Percentiles rank a stretch among this genome's conserved stretches.
phyloP scores from a whole-genome alignment of 2,888 invertebrate species.

The Allacma fusca region DNA sequence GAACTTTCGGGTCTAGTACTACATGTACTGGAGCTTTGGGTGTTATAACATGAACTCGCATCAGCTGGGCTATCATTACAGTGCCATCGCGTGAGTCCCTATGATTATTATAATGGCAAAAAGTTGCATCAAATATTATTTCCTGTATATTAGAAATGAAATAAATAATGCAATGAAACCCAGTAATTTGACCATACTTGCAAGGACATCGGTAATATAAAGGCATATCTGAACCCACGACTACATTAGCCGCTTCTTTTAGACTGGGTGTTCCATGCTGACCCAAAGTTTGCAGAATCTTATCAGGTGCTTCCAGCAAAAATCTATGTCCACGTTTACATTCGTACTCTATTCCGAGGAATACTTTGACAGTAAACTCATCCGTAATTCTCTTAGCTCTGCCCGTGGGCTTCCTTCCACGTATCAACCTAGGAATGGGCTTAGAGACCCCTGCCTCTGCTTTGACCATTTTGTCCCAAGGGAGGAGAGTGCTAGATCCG shows the following conservation, averaged over 20 bases:
- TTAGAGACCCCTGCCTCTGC: conserved; percentile 56
- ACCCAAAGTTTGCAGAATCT: conserved; percentile 78
- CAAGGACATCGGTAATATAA: conserved; percentile 86
- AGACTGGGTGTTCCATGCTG: conserved; percentile 73
- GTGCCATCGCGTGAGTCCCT: conserved; percentile 26
- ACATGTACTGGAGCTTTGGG: conserved; percentile 93
- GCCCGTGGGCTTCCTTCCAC: conserved; percentile 47
- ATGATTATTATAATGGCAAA: no score
- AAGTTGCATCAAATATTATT: no score
- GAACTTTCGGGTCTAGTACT: conserved; percentile 80
- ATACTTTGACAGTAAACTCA: conserved; percentile 76
- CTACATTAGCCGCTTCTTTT: conserved; percentile 61
- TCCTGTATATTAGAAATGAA: no score
- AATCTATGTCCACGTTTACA: conserved; percentile 97
- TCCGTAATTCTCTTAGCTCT: conserved; percentile 62
- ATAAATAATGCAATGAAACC: no score
- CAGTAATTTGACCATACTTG: conserved; percentile 70
- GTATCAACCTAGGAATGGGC: conserved; percentile 51
- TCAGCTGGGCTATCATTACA: conserved; percentile 73
- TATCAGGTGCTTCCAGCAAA: conserved; percentile 87
- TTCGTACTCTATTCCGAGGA: conserved; percentile 94
- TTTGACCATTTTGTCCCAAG: conserved; percentile 87
- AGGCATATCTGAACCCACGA: conserved; percentile 90
- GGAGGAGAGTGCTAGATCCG: conserved; percentile 88
- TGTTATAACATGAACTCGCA: conserved; percentile 83